phyloP scores from a whole-genome alignment of 2,888 invertebrate species.

The Pantelozetes paolii region DNA sequence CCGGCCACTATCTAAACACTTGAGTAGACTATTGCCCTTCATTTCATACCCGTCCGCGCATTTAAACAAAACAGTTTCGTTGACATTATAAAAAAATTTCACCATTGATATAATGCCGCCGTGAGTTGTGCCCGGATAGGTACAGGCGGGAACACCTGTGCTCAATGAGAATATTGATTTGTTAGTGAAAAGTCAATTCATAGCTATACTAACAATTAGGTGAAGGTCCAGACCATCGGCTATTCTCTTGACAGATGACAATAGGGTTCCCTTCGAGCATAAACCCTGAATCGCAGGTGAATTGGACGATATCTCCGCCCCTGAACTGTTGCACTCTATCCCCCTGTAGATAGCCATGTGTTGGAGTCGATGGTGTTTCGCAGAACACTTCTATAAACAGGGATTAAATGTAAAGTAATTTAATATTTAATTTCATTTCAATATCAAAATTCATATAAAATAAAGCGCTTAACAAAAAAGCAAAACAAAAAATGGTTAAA shows the following conservation, averaged over 20 bases:
- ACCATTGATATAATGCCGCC: slow-evolving; percentile 68
- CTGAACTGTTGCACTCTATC: slow-evolving; percentile 58
- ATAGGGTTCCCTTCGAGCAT: slow-evolving; percentile 87
- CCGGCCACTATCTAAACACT: slow-evolving; percentile 74
- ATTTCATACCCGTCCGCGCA: slow-evolving; percentile 72
- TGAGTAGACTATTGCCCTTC: slow-evolving; percentile 70
- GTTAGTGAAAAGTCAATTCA: background rate
- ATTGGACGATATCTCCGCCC: slow-evolving; percentile 78
- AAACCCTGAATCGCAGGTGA: slow-evolving; percentile 79
- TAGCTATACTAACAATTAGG: slow-evolving; percentile 66
- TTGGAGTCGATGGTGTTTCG: slow-evolving; percentile 67
- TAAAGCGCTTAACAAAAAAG: too few relatives aligned
- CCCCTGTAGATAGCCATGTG: slow-evolving; percentile 66
- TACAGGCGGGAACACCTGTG: slow-evolving; percentile 71
- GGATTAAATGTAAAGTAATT: too few relatives aligned
- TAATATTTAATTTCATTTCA: too few relatives aligned
- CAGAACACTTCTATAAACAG: slow-evolving; percentile 69
- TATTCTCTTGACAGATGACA: slow-evolving; percentile 79
- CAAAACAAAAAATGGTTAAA: too few relatives aligned
- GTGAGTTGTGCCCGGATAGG: slow-evolving; percentile 79
- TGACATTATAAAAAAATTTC: slow-evolving; percentile 80
- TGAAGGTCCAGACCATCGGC: slow-evolving; percentile 74
- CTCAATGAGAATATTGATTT: slow-evolving; percentile 40
- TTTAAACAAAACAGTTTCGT: slow-evolving; percentile 76
- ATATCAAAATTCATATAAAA: too few relatives aligned